Conservation (phyloP, 2,888 invertebrate genomes). For the Drosophila cyrtoloma region DNA sequence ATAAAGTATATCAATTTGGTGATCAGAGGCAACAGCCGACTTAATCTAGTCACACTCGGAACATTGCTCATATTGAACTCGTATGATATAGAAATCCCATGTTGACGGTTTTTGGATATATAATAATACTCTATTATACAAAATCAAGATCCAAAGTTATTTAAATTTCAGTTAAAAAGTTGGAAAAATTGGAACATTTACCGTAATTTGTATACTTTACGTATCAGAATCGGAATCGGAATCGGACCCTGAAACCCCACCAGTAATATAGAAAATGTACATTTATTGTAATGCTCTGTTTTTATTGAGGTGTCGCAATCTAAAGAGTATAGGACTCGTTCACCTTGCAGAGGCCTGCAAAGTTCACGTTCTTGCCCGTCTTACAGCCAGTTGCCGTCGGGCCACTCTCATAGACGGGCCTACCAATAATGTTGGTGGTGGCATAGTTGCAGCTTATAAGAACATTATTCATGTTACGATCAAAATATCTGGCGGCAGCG, state of each 20-base stretch:
- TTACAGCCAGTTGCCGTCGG: constrained; percentile 44
- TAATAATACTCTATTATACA: not conserved
- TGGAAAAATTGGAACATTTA: not conserved
- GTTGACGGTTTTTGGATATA: not conserved
- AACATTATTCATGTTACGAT: not conserved
- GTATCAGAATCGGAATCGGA: not conserved
- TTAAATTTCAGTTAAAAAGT: not conserved
- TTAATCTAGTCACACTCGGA: not conserved
- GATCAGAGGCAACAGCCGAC: not conserved
- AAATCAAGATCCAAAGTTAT: not conserved
- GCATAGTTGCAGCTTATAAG: constrained; percentile 65
- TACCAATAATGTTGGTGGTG: constrained; percentile 37
- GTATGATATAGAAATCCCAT: no score
- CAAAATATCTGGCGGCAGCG: constrained; percentile 1
- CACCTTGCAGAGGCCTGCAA: constrained; percentile 40
- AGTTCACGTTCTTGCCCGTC: constrained; percentile 47
- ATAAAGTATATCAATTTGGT: not conserved
- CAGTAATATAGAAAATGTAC: not conserved
- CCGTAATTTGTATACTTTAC: not conserved
- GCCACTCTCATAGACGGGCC: constrained; percentile 37
- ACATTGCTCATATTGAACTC: not conserved
- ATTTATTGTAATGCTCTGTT: not conserved
- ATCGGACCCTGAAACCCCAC: not conserved
- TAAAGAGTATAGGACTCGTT: constrained; percentile 36
- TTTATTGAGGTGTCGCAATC: not conserved